These are phyloP conservation scores for Hesperia comma DNA, from an alignment of 2,888 invertebrate species.

Conservation along the genomic window DNA sequence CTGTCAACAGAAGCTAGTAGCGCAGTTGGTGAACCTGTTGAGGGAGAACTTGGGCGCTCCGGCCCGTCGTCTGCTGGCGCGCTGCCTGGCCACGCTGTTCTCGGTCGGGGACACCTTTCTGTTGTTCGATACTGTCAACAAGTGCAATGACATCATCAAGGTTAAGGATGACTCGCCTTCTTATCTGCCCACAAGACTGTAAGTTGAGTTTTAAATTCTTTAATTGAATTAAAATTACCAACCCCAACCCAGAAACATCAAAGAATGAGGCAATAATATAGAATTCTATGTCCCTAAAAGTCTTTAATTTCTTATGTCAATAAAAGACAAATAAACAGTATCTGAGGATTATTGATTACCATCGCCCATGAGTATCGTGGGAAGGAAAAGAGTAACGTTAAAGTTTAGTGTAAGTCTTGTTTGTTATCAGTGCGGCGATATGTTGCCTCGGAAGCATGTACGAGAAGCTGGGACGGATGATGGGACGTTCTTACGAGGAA, in stretches of 20 bases:
- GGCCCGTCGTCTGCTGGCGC: slow-evolving; percentile 94
- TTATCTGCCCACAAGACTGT: slow-evolving; percentile 97
- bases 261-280: too few relatives aligned
- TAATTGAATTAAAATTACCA: too few relatives aligned
- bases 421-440: slow-evolving; percentile 92
- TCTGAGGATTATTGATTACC: too few relatives aligned
- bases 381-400: too few relatives aligned
- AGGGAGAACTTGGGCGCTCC: slow-evolving; percentile 97
- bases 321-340: too few relatives aligned
- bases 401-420: too few relatives aligned
- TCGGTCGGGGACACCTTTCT: slow-evolving; percentile 98
- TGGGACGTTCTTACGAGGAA: slow-evolving; percentile 99
- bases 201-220: slow-evolving; percentile 83
- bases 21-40: slow-evolving; percentile 95
- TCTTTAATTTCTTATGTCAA: too few relatives aligned
- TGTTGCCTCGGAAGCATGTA: slow-evolving; percentile 98
- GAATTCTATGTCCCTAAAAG: too few relatives aligned
- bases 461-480: slow-evolving; percentile 98
- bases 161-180: slow-evolving; percentile 99
- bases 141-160: slow-evolving; percentile 98
- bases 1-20: slow-evolving; percentile 97
- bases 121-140: slow-evolving; percentile 98
- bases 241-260: too few relatives aligned
- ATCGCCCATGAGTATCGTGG: too few relatives aligned
- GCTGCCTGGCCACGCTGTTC: slow-evolving; percentile 96